A percentile compares a stretch with the other conserved stretches of the same genome.
Conservation (phyloP, 2,888 invertebrate species). For the Scaptomyza cyrtandrae region DNA sequence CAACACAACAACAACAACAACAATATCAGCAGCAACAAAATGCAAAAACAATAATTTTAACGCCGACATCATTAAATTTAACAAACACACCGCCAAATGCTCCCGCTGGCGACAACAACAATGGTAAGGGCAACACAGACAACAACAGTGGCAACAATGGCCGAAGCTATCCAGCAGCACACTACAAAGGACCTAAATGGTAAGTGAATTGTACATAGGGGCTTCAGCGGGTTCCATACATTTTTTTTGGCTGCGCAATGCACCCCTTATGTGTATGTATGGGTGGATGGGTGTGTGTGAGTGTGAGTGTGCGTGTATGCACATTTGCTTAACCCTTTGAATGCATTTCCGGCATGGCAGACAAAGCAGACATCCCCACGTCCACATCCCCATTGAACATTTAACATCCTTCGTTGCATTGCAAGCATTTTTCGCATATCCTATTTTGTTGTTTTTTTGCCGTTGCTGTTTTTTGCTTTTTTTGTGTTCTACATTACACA, state of each 20-base stretch:
- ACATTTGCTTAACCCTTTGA: slow-evolving; percentile 75
- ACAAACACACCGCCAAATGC: slow-evolving; percentile 69
- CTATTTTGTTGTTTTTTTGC: slow-evolving; percentile 30
- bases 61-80: slow-evolving; percentile 82
- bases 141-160: slow-evolving; percentile 53
- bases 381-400: slow-evolving; percentile 2
- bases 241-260: slow-evolving; percentile 14
- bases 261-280: background rate
- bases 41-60: slow-evolving; percentile 82
- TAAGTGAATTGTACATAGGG: slow-evolving; percentile 75
- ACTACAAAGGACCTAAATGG: slow-evolving; percentile 83
- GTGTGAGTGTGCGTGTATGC: slow-evolving; percentile 30
- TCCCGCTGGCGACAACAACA: slow-evolving; percentile 24
- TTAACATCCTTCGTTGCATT: slow-evolving; percentile 53
- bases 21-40: slow-evolving; percentile 78
- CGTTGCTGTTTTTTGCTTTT: slow-evolving; percentile 28
- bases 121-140: slow-evolving; percentile 27
- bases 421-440: slow-evolving; percentile 74
- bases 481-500: slow-evolving; percentile 41
- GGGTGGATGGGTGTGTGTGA: slow-evolving; percentile 12
- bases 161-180: slow-evolving; percentile 47
- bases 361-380: slow-evolving; percentile 55
- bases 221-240: slow-evolving; percentile 25
- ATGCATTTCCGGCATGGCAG: slow-evolving; percentile 74
- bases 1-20: slow-evolving; percentile 66